Evolutionary conservation across 2,113 vertebrate genomes (phyloP), one percentile per base, ranked within the genome.

Genomic region (Rhagologus leucostigma): DNA sequence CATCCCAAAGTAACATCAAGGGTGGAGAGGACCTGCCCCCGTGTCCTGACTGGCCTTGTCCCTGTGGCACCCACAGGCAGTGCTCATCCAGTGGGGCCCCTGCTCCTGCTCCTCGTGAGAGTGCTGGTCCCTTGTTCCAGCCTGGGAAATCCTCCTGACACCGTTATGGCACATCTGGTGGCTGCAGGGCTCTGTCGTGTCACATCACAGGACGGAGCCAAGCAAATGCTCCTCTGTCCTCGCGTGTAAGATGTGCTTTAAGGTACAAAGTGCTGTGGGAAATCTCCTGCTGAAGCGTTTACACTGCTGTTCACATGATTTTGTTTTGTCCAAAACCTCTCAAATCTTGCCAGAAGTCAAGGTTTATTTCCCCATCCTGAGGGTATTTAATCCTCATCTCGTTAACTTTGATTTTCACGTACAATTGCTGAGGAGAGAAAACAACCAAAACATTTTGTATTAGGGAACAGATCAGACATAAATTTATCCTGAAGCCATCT

Each of bases 321-420:
- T 70, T 92, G 5, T 86, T 89, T 90, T 81, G 59, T 47, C 53
- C 87, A 92, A 92, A 78, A 49, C 10, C 73, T 95, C 89, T 94
- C 62, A 89, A 83, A 94, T 47, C 87, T 73, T 96, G 93, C 87
- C 91, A 96, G 84, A 64, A 96, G 93, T 84, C 71, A 93, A 79
- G 81, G 84, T 89, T 95, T 95, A 94, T 96, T 96, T 96, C 93
- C 87, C 81, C 70, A 46, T 71, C 91, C 91, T 11, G 46, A 76
- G 84, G 89, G 74, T 89, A n/a, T 96, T 92, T 89, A 57, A 67
- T 92, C 84, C 89, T 73, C 69, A 15, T 50, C 65, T 88, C 85
- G 59, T 96, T 83, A 90, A 73, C 82, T 93, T 80, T 85, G 53
- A 86, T 96, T 93, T 95, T 79, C 62, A 73, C 35, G 74, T 76